These are phyloP conservation scores for Fissipunctia ypsillon DNA, from an alignment of 2,888 invertebrate species.

Conservation along the genomic window DNA sequence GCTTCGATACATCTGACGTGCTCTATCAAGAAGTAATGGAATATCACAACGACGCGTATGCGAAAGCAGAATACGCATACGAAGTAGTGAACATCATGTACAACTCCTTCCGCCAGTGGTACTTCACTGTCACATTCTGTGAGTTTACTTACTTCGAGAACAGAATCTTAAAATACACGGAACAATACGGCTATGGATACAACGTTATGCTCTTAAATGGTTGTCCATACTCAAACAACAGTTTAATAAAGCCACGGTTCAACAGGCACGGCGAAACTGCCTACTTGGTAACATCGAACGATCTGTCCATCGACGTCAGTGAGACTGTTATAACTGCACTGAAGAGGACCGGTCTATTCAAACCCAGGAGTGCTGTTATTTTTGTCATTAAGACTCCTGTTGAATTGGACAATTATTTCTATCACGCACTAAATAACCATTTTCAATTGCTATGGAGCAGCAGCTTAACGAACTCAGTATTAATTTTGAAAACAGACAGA, in stretches of 20 bases:
- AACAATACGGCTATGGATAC: constrained; percentile 82
- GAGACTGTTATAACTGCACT: constrained; percentile 80
- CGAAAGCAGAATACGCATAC: constrained; percentile 80
- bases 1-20: constrained; percentile 65
- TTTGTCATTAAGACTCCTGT: constrained; percentile 82
- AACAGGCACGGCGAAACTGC: constrained; percentile 85
- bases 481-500: constrained; percentile 78
- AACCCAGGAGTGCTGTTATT: constrained; percentile 84
- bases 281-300: constrained; percentile 82
- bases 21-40: constrained; percentile 78
- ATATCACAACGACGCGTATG: constrained; percentile 77
- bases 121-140: constrained; percentile 86
- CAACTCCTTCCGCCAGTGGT: constrained; percentile 85
- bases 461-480: constrained; percentile 88
- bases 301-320: constrained; percentile 78
- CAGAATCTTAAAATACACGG: constrained; percentile 84
- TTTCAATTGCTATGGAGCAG: constrained; percentile 89
- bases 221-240: constrained; percentile 78
- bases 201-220: constrained; percentile 85
- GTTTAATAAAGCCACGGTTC: constrained; percentile 79
- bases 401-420: constrained; percentile 79
- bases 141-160: constrained; percentile 88
- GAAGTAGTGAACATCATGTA: constrained; percentile 84
- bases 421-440: constrained; percentile 82
- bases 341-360: constrained; percentile 83